These are phyloP conservation scores for Oryctolagus cuniculus DNA, from an alignment of 2,113 vertebrate genomes.

Conservation along the genomic window mOryCun1.1 NC_091445.1:15414501-15415000, in stretches of 20 bases:
- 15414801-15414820: background rate
- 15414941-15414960: conserved; percentile 78
- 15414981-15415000: conserved; percentile 83
- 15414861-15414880: conserved; percentile 5
- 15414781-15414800: background rate
- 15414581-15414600: conserved; percentile 2
- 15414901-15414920: conserved; percentile 75
- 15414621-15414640: background rate
- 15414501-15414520: conserved; percentile 57
- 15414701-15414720: conserved; percentile 39
- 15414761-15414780: background rate
- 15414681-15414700: conserved; percentile 38
- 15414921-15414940: conserved; percentile 62
- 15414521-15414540: conserved; percentile 61
- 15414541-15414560: conserved; percentile 51
- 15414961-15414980: conserved; percentile 81
- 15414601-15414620: background rate
- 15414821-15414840: conserved; percentile 62
- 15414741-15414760: conserved; percentile 13
- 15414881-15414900: conserved; percentile 74
- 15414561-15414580: conserved; percentile 58
- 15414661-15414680: conserved; percentile 15
- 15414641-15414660: background rate
- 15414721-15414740: background rate
- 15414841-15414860: conserved; percentile 53